Base-by-base conservation (phyloP, 1,140 invertebrate species). In the Potamilus streckersoni region DNA sequence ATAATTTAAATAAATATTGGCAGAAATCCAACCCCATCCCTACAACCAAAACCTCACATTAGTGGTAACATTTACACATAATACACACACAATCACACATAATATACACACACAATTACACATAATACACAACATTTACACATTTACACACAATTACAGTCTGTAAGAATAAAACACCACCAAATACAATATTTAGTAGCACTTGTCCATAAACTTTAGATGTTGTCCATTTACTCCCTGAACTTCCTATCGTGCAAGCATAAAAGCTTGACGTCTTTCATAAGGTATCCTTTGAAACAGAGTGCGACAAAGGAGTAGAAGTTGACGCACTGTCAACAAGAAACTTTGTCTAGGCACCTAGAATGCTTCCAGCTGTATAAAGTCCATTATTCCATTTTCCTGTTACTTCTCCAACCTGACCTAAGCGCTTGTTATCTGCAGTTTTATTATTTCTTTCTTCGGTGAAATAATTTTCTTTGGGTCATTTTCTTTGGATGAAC, bases 131-230 rank as follows among this genome's bases (percentile, higher is more conserved):
- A 23, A 23, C 23, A 23, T 23, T 23, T 23, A 16, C 23, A 16
- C 12, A 65, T 38, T 74, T 59, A 68, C 72, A 74, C 12, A 74
- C 65, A 49, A 74, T 68, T 19, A 31, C 27, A 68, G 58, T 57
- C 3, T 17, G 23, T n/a, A 38, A 16, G 2, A 55, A 4, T 1
- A 17, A 0, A 60, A 20, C 58, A 20, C 62, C 12, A 8, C 72
- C 72, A 27, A 74, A n/a, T 6, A 16, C 15, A 3, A 61, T 23
- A 58, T 20, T 16, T 8, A 73, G n/a, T 27, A 65, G 23, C 16
- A 56, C 14, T 13, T 38, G 19, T 19, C 72, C 65, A 49, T 68
- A 68, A 19, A 68, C 66, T 11, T 20, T 67, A 20, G 68, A 38
- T 2, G 56, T 2, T 59, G 56, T 49, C 14, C 72, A 64, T 61